Evolutionary conservation across 2,888 invertebrate genomes (phyloP), one percentile per base, ranked within the genome.

Genomic region (Drosophila pseudotakahashii): DNA sequence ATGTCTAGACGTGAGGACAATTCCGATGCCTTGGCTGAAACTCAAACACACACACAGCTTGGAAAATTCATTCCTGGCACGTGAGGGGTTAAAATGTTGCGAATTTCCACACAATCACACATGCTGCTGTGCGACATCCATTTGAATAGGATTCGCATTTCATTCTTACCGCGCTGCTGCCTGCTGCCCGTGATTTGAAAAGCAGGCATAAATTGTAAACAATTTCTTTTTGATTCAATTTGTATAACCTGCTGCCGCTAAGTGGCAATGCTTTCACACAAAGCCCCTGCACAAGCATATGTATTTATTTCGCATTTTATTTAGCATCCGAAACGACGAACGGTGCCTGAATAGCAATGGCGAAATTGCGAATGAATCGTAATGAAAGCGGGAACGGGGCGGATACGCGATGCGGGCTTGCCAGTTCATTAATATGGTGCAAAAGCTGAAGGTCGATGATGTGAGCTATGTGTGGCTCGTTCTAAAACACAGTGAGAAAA

Each of bases 1-100:
- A 91, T 91, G 91, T 91, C 91, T 91, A 91, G 92, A 91, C 92
- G 91, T 92, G 91, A 92, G 90, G 87, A 79, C 85, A 90, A 91
- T 91, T 89, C 81, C 88, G 84, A 91, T 89, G 78, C 76, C 71
- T 75, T 63, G 62, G 71, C 70, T 69, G 34, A 19, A 19, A 13
- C 47, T 16, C 53, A 51, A 51, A 53, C 44, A 52, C 69, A 61
- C 64, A 75, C 42, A 37, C 37, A 30, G 30, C 7, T 30, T 76
- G 59, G 70, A 74, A 76, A 82, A 88, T 81, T 85, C 83, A 79
- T 82, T 88, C 54, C 34, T 78, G 79, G 88, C 79, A 85, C 85
- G 85, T 85, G 88, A 79, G 79, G 75, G 78, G 78, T 72, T 82
- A 77, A 85, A 74, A 75, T 79, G 75, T 81, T 72, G 72, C 79